Percentiles rank a stretch among this genome's conserved stretches.
These are phyloP conservation scores for Triplophysa dalaica DNA, from an alignment of 2,113 vertebrate species.

Conservation along the genomic window DNA sequence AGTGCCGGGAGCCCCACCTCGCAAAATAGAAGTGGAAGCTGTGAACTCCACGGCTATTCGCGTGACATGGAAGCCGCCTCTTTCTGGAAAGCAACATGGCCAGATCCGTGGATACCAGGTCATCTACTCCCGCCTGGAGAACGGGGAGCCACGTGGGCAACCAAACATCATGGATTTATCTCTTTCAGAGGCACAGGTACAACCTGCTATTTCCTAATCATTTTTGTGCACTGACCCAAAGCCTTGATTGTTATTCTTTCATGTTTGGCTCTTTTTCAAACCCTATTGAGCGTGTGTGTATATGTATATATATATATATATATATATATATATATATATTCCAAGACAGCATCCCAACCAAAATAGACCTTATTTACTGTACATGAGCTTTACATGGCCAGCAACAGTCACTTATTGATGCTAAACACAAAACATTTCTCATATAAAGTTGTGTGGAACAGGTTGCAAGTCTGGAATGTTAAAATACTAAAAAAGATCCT, in stretches of 20 bases:
- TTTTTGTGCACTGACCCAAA: neutral
- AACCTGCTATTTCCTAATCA: neutral
- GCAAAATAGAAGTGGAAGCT: conserved; percentile 88
- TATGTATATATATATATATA: neutral
- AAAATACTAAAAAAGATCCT: neutral
- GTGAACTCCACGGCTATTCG: conserved; percentile 89
- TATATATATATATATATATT: neutral
- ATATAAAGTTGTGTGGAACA: neutral
- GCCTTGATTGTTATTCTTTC: neutral
- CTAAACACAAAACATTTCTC: too few species aligned
- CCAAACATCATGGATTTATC: conserved; percentile 87
- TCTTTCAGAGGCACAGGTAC: conserved; percentile 89
- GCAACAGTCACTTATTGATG: too few species aligned
- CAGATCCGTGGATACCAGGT: conserved; percentile 94
- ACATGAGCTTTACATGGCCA: neutral
- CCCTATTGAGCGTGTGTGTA: neutral
- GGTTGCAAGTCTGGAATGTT: neutral
- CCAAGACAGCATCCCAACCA: neutral
- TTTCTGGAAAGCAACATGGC: conserved; percentile 87
- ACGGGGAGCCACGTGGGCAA: conserved; percentile 85
- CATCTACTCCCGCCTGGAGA: conserved; percentile 86
- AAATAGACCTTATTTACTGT: too few species aligned
- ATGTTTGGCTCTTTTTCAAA: conserved; percentile 4
- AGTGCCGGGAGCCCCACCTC: conserved; percentile 95
- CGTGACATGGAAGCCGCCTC: conserved; percentile 90